A percentile compares a stretch with the other conserved stretches of the same genome.
Conservation (phyloP, 53 echinoderm and acorn worm species). For the Crossaster papposus region DNA sequence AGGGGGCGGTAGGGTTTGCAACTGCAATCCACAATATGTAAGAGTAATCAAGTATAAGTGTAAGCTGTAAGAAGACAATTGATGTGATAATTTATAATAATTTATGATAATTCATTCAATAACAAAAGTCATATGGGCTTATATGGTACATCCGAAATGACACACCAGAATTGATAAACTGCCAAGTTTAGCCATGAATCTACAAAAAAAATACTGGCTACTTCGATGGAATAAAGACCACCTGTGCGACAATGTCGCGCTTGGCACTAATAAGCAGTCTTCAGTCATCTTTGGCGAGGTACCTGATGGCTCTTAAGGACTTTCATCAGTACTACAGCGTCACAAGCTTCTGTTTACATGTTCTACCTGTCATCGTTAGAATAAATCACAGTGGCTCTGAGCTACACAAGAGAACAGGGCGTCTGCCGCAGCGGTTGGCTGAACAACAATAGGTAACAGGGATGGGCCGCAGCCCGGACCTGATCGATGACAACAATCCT, state of each 20-base stretch:
- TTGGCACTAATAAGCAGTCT: not conserved
- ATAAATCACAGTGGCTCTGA: constrained; percentile 44
- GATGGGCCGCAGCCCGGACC: constrained; percentile 2
- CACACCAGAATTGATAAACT: too few relatives aligned
- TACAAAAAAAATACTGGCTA: not conserved
- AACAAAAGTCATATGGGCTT: too few relatives aligned
- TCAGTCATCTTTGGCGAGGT: not conserved
- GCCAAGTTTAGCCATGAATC: too few relatives aligned
- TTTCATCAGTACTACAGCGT: not conserved
- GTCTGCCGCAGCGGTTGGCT: constrained; percentile 42
- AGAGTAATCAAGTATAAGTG: too few relatives aligned
- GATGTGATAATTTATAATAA: not conserved
- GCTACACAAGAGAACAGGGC: constrained; percentile 37
- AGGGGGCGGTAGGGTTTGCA: too few relatives aligned
- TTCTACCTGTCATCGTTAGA: constrained; percentile 25
- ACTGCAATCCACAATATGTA: too few relatives aligned
- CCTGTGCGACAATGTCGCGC: not conserved
- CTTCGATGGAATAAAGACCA: not conserved
- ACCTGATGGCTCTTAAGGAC: not conserved
- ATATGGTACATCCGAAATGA: too few relatives aligned
- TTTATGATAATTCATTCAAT: not conserved
- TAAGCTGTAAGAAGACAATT: not conserved
- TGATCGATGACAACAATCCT: constrained; percentile 46
- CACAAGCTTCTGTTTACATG: too few relatives aligned
- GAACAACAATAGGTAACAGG: constrained; percentile 53